These are phyloP conservation scores for Parelbella ahira DNA, from an alignment of 2,888 invertebrate genomes.

Conservation along the genomic window DNA sequence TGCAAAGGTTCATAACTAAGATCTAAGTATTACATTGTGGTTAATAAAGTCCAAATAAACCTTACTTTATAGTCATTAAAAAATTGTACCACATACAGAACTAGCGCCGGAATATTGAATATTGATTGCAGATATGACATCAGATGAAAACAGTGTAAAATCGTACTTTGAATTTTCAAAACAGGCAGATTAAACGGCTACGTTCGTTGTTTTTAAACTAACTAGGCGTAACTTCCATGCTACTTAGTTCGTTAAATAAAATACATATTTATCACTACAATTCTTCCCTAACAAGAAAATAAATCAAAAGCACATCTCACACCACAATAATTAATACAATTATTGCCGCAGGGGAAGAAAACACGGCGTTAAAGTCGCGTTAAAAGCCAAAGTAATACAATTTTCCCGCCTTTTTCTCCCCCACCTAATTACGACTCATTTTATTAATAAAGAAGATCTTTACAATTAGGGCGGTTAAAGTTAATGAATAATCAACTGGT, in stretches of 20 bases:
- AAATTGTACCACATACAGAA: too few species aligned
- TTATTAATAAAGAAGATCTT: conserved; percentile 73
- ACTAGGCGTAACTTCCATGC: neutral
- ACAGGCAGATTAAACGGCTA: too few species aligned
- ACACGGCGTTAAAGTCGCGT: conserved; percentile 64
- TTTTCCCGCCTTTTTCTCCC: conserved; percentile 74
- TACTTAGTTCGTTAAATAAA: conserved; percentile 8
- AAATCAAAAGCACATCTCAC: conserved; percentile 58
- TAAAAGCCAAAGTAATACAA: conserved; percentile 67
- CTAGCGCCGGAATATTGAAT: too few species aligned
- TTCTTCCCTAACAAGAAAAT: conserved; percentile 24
- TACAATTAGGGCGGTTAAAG: conserved; percentile 57
- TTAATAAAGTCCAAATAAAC: too few species aligned
- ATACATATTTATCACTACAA: conserved; percentile 15
- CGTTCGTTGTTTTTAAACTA: too few species aligned
- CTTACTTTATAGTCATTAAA: too few species aligned
- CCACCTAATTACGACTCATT: conserved; percentile 71
- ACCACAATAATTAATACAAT: conserved; percentile 69
- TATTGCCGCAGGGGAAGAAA: conserved; percentile 63
- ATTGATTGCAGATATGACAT: too few species aligned
- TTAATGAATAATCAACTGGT: conserved; percentile 41
- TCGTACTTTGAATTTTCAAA: too few species aligned
- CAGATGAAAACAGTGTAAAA: too few species aligned
- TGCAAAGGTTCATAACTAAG: too few species aligned
- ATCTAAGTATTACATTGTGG: too few species aligned